Evolutionary conservation across 2,113 vertebrate genomes (phyloP).

Genomic region (Dicerorhinus sumatrensis): DNA sequence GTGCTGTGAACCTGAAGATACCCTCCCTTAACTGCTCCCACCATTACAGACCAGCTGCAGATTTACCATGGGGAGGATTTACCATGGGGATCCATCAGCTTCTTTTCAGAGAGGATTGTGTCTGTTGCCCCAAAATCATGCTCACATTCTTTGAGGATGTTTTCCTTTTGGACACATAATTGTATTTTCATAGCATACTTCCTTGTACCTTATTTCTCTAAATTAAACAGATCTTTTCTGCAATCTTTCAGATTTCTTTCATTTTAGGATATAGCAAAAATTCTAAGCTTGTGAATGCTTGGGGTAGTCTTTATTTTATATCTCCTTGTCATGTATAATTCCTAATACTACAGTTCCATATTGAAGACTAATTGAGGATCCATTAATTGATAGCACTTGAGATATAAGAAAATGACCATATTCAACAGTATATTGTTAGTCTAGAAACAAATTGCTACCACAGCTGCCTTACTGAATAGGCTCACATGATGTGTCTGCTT

Average conservation of each 20-base stretch:
- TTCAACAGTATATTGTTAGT: slow-evolving; percentile 58
- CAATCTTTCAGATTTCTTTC: slow-evolving; percentile 40
- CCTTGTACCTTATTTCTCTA: slow-evolving; percentile 29
- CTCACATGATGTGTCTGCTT: slow-evolving; percentile 33
- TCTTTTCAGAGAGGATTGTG: background rate
- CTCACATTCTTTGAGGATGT: slow-evolving; percentile 8
- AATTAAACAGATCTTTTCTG: slow-evolving; percentile 27
- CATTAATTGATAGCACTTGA: slow-evolving; percentile 61
- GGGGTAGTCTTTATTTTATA: slow-evolving; percentile 45
- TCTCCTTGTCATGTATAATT: slow-evolving; percentile 55
- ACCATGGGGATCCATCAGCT: background rate
- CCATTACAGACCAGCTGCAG: background rate
- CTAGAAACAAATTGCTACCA: slow-evolving; percentile 23
- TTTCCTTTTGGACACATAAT: slow-evolving; percentile 22
- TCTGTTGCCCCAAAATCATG: background rate
- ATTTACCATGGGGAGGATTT: background rate
- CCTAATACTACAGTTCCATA: slow-evolving; percentile 19
- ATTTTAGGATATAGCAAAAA: slow-evolving; percentile 10
- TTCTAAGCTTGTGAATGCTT: slow-evolving; percentile 23
- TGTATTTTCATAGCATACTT: slow-evolving; percentile 35
- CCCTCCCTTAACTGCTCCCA: background rate
- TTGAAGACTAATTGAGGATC: slow-evolving; percentile 45
- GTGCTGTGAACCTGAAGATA: background rate
- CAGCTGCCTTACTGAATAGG: slow-evolving; percentile 52
- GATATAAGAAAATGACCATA: slow-evolving; percentile 60